These are phyloP conservation scores for Coracopsis vasa DNA, from an alignment of 2,113 vertebrate species.

Conservation along the genomic window DNA sequence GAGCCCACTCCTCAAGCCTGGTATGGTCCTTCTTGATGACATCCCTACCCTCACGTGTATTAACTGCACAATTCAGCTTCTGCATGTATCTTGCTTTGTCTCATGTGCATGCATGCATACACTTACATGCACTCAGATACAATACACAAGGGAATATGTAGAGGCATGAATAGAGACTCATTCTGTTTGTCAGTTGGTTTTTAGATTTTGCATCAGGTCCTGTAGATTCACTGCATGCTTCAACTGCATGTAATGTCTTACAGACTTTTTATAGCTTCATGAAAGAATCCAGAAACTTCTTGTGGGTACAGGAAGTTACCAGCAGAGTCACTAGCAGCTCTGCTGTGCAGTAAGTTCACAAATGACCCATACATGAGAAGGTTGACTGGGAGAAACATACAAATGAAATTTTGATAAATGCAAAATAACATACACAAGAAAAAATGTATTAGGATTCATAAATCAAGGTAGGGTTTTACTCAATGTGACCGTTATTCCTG, in stretches of 20 bases:
- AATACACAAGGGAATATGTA: not conserved
- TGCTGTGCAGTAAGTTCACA: not conserved
- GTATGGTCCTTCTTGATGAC: not conserved
- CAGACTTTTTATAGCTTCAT: not conserved
- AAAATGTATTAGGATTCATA: not conserved
- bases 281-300: not conserved
- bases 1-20: not conserved
- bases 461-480: not conserved
- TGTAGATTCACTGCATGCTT: not conserved
- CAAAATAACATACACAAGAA: not conserved
- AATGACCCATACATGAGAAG: not conserved
- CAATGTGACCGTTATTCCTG: not conserved
- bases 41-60: not conserved
- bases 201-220: not conserved
- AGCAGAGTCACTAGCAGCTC: not conserved
- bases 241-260: not conserved
- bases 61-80: not conserved
- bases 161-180: not conserved
- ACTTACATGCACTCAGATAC: not conserved
- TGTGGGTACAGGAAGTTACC: not conserved
- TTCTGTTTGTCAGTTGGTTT: not conserved
- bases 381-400: not conserved
- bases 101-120: not conserved
- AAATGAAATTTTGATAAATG: not conserved
- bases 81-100: not conserved